These are phyloP conservation scores for Australoheros facetus DNA, from an alignment of 2,797 vertebrate species.

Conservation along the genomic window DNA sequence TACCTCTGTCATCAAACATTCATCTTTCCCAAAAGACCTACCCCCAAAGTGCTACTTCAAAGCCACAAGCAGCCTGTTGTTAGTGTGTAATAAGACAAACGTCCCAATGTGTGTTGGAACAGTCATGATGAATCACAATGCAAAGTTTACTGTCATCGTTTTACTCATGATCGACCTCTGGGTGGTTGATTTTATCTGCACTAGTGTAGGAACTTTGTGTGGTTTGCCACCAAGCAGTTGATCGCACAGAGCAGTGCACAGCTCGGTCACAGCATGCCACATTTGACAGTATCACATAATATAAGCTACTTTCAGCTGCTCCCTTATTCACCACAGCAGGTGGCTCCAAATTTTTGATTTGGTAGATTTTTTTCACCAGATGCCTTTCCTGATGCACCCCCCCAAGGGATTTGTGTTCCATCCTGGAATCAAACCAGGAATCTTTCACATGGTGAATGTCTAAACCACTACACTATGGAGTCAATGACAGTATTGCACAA, in stretches of 20 bases:
- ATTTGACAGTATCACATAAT: conserved; percentile 22
- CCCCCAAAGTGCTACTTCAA: conserved; percentile 26
- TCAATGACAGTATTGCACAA: not conserved
- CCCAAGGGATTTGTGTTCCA: not conserved
- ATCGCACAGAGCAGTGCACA: conserved; percentile 31
- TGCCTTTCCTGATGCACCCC: not conserved
- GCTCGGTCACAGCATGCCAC: conserved; percentile 40
- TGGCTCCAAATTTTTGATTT: not conserved
- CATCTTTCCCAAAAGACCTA: not conserved
- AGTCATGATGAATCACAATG: conserved; percentile 54
- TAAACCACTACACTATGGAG: not conserved
- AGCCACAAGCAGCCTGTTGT: conserved; percentile 43
- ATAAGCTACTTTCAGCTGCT: not conserved
- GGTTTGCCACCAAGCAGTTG: conserved; percentile 41
- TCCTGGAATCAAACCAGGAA: not conserved
- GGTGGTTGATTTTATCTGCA: conserved; percentile 27
- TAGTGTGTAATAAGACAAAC: conserved; percentile 41
- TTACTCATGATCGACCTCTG: conserved; percentile 10
- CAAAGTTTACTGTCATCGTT: conserved; percentile 9
- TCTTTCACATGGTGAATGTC: not conserved
- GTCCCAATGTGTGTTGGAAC: conserved; percentile 56
- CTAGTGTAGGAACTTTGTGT: conserved; percentile 26
- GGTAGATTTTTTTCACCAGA: not conserved
- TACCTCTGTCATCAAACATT: conserved; percentile 16
- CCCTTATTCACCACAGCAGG: not conserved